Evolutionary conservation across 2,797 vertebrate genomes (phyloP).

Genomic region (Eremophila alpestris): DNA sequence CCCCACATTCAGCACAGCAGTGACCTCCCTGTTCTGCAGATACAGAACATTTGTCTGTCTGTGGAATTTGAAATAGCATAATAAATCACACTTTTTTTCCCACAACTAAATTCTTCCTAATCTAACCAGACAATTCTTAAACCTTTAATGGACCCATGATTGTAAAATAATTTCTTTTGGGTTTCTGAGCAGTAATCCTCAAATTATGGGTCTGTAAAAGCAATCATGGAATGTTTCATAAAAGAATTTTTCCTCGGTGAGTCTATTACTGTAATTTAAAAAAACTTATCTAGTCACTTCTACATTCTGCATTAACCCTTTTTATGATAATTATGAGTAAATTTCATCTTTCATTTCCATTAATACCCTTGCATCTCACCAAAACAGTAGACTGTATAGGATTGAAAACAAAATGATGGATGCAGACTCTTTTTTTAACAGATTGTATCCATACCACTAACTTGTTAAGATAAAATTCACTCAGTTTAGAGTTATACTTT

Average conservation of each 20-base stretch:
- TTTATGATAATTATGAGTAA: conserved; percentile 3
- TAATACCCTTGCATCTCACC: background rate
- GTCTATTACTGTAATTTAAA: conserved; percentile 21
- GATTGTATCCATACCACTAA: conserved; percentile 8
- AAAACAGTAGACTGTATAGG: background rate
- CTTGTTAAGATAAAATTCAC: conserved; percentile 23
- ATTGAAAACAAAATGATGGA: background rate
- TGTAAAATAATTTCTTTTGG: conserved; percentile 53
- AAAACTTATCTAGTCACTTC: conserved; percentile 6
- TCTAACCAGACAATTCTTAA: conserved; percentile 19
- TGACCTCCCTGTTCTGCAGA: background rate
- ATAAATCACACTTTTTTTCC: background rate
- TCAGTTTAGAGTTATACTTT: background rate
- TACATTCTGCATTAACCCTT: conserved; percentile 48
- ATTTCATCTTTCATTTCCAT: conserved; percentile 13
- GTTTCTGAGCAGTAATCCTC: conserved; percentile 47
- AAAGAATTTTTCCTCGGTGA: conserved; percentile 18
- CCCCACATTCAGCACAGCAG: rapidly evolving
- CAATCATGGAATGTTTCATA: conserved; percentile 25
- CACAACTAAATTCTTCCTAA: conserved; percentile 5
- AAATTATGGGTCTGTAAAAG: conserved; percentile 51
- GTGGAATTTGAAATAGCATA: background rate
- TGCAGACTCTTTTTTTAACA: conserved; percentile 14
- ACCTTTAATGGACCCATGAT: conserved; percentile 26
- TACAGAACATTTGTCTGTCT: background rate